Conservation (phyloP, 2,888 invertebrate species). For the Lydus trimaculatus region DNA sequence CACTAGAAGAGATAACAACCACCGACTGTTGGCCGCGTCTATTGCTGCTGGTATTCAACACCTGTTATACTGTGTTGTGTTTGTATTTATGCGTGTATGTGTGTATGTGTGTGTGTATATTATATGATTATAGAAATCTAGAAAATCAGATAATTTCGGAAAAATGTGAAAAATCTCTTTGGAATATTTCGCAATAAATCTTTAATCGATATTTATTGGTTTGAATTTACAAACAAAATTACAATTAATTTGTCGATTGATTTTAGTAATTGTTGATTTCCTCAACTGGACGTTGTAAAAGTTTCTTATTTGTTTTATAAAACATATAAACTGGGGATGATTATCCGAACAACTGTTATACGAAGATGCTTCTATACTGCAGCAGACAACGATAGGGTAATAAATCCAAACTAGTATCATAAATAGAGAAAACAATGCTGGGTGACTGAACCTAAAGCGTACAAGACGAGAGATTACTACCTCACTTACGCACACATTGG, state of each 20-base stretch:
- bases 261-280: constrained; percentile 54
- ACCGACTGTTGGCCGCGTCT: background rate
- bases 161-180: background rate
- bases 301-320: constrained; percentile 32
- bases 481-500: constrained; percentile 28
- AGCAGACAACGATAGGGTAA: constrained; percentile 46
- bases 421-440: constrained; percentile 49
- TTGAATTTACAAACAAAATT: constrained; percentile 52
- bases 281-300: constrained; percentile 43
- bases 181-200: background rate
- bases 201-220: constrained; percentile 48
- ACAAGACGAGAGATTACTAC: constrained; percentile 34
- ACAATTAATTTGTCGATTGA: constrained; percentile 57
- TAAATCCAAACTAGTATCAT: constrained; percentile 47
- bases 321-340: constrained; percentile 47
- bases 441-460: constrained; percentile 45
- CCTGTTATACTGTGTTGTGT: constrained; percentile 8
- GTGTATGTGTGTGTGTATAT: background rate
- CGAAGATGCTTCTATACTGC: constrained; percentile 44
- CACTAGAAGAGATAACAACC: constrained; percentile 16
- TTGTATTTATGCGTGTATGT: no score
- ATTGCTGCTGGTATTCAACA: constrained; percentile 12
- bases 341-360: constrained; percentile 48
- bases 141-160: background rate
- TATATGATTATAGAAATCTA: background rate